A percentile compares a stretch with the other conserved stretches of the same genome.
These are phyloP conservation scores for Sula dactylatra DNA, from an alignment of 2,113 vertebrate species.

Conservation along the genomic window DNA sequence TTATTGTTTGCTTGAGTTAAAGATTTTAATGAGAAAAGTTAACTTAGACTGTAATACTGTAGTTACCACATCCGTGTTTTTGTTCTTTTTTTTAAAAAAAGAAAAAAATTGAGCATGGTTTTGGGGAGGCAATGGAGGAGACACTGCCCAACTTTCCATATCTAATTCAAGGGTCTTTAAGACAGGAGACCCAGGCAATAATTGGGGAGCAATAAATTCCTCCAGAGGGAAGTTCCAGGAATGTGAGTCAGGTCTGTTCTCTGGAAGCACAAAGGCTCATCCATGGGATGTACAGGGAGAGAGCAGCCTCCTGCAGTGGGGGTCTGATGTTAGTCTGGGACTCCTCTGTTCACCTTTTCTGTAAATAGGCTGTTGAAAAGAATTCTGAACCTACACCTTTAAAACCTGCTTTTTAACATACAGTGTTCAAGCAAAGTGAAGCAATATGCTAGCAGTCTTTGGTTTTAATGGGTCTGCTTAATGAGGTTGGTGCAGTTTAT, in stretches of 20 bases:
- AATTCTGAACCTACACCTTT: background rate
- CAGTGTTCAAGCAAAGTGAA: background rate
- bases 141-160: background rate
- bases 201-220: background rate
- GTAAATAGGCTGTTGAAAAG: background rate
- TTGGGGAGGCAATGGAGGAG: background rate
- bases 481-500: background rate
- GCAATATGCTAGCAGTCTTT: background rate
- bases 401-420: fast-evolving
- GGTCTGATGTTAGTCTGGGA: background rate
- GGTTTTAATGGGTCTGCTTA: background rate
- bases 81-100: background rate
- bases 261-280: background rate
- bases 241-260: background rate
- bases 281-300: background rate
- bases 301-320: background rate
- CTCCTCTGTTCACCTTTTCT: background rate
- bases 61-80: background rate
- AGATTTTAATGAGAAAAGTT: background rate
- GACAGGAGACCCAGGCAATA: background rate
- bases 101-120: background rate
- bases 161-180: background rate
- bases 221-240: background rate
- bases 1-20: background rate
- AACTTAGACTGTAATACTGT: background rate